phyloP scores from a whole-genome alignment of 2,113 vertebrate genomes.

The Etheostoma cragini region DNA sequence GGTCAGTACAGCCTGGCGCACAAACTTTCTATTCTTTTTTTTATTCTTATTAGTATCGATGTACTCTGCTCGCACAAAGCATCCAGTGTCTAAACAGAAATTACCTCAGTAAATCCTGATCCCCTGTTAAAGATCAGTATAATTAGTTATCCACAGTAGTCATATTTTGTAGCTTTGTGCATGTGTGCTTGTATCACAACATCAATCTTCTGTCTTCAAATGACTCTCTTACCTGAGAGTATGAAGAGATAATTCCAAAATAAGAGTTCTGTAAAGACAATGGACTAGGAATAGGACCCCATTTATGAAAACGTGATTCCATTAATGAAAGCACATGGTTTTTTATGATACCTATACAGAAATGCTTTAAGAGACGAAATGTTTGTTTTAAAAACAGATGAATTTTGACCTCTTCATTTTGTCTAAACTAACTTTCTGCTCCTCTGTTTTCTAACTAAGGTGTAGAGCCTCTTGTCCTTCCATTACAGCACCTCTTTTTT shows the following conservation, averaged over 20 bases:
- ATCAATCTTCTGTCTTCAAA: slow-evolving; percentile 53
- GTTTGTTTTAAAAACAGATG: slow-evolving; percentile 16
- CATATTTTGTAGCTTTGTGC: slow-evolving; percentile 32
- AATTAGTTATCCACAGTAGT: slow-evolving; percentile 57
- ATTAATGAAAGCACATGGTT: slow-evolving; percentile 8
- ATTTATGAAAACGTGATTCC: slow-evolving; percentile 16
- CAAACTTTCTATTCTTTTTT: slow-evolving; percentile 13
- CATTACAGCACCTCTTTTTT: slow-evolving; percentile 13
- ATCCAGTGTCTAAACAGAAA: slow-evolving; percentile 47
- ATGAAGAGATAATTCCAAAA: slow-evolving; percentile 54
- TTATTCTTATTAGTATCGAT: background rate
- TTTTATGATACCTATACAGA: background rate
- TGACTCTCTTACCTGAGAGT: slow-evolving; percentile 51
- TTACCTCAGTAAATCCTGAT: slow-evolving; percentile 53
- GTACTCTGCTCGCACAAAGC: slow-evolving; percentile 34
- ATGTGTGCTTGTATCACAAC: slow-evolving; percentile 31
- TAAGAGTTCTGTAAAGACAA: slow-evolving; percentile 26
- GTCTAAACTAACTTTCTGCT: background rate
- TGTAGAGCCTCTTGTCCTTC: slow-evolving; percentile 40
- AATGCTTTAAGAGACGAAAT: background rate
- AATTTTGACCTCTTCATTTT: slow-evolving; percentile 27
- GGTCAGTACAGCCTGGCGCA: background rate
- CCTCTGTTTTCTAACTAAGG: too few relatives aligned
- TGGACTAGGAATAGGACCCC: background rate
- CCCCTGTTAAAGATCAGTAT: slow-evolving; percentile 54